Base-by-base conservation (phyloP, 1,140 invertebrate species). In the Calephelis virginiensis region DNA sequence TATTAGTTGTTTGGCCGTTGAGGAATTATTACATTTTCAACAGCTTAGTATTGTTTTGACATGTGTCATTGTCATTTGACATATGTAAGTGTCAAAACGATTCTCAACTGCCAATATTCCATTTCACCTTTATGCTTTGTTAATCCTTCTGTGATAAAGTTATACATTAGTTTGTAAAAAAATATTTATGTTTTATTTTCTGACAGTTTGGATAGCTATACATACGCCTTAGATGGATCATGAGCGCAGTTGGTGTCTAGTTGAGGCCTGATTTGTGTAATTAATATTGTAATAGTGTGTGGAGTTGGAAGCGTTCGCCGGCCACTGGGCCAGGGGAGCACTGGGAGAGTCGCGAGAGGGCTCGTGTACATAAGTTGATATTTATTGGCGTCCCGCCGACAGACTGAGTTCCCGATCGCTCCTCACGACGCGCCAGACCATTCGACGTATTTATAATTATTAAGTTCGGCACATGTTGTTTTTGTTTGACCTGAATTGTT, bases 401-500 rank as follows among this genome's bases (percentile, higher is more conserved):
- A 73, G 81, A 80, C 81, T 76, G 81, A 80, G 73, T 69, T 72
- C 72, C 78, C 77, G 79, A 76, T 68, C 74, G 77, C 81, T 77
- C 73, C 71, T 66, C 74, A 69, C 70, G 76, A 79, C 80, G 77
- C 83, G 81, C 85, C 85, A 86, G 85, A 78, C 80, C 76, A 81
- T 82, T 76, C 53, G 73, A 81, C 82, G 74, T 86, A 85, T 86
- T 86, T 84, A 82, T 85, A 75, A 80, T 76, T 79, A 85, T 85
- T 86, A 82, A 87, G 85, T 87, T 90, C 83, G 82, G 82, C 85
- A 86, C 85, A 83, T 83, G 86, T 90, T 90, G 85, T 90, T 90
- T 64, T 90, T 90, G 86, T 90, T 90, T 88, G 86, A 86, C 84
- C 81, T 86, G 81, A 89, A 86, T 89, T 90, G 88, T 90, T 90